These are phyloP conservation scores for Drosophila recens DNA, from an alignment of 2,888 invertebrate species.

Conservation along the genomic window DNA sequence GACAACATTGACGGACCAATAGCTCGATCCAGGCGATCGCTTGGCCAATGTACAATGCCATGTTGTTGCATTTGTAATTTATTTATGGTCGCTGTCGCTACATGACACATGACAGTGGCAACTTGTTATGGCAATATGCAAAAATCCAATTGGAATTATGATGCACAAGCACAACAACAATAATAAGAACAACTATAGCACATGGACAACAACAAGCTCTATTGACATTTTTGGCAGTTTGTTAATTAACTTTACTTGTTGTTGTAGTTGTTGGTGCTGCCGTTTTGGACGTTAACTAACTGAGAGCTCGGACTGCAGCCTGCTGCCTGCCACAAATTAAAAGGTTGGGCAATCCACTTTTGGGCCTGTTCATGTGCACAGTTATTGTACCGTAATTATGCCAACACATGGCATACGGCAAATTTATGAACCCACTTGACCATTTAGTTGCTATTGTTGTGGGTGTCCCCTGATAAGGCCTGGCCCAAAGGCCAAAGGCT, in stretches of 20 bases:
- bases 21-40: slow-evolving; percentile 47
- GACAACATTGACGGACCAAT: slow-evolving; percentile 38
- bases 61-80: slow-evolving; percentile 76
- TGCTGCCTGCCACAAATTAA: slow-evolving; percentile 72
- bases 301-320: slow-evolving; percentile 40
- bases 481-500: slow-evolving; percentile 77
- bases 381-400: slow-evolving; percentile 73
- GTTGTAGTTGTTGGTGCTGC: slow-evolving; percentile 52
- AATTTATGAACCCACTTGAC: slow-evolving; percentile 76
- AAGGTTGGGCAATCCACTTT: slow-evolving; percentile 80
- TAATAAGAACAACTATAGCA: slow-evolving; percentile 40
- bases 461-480: slow-evolving; percentile 77
- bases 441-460: slow-evolving; percentile 62
- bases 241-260: slow-evolving; percentile 83
- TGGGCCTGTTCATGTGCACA: slow-evolving; percentile 71
- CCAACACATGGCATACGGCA: slow-evolving; percentile 71
- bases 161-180: slow-evolving; percentile 64
- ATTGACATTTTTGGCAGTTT: slow-evolving; percentile 84
- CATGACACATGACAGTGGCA: slow-evolving; percentile 81
- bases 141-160: slow-evolving; percentile 79
- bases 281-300: slow-evolving; percentile 66
- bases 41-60: slow-evolving; percentile 70
- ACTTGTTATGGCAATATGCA: slow-evolving; percentile 81
- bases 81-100: slow-evolving; percentile 77
- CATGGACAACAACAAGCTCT: slow-evolving; percentile 43